phyloP scores from a whole-genome alignment of 1,140 invertebrate species.

The Neelides sp. region DNA sequence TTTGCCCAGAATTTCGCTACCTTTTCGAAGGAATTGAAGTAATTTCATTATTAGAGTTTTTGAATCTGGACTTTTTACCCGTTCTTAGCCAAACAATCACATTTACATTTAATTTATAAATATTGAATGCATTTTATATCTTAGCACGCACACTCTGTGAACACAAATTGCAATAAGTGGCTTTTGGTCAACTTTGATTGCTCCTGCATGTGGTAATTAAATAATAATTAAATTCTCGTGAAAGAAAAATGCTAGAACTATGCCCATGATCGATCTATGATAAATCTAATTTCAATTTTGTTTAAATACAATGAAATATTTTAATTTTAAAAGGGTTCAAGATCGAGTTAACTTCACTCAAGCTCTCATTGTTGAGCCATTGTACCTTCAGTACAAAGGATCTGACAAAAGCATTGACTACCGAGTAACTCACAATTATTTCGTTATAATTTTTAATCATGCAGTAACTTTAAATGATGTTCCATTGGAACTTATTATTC shows the following conservation, averaged over 20 bases:
- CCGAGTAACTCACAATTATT: slow-evolving; percentile 49
- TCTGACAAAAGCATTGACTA: slow-evolving; percentile 93
- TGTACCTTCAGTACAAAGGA: slow-evolving; percentile 95
- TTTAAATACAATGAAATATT: not conserved
- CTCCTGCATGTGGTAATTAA: slow-evolving; percentile 73
- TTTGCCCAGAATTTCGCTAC: slow-evolving; percentile 82
- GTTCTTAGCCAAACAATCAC: not conserved
- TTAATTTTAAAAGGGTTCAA: slow-evolving; percentile 47
- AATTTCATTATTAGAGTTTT: slow-evolving; percentile 1
- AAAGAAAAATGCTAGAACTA: too few relatives aligned
- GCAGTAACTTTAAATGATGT: not conserved
- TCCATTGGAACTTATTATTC: not conserved
- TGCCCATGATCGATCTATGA: too few relatives aligned
- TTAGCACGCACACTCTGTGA: slow-evolving; percentile 85
- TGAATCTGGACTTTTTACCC: not conserved
- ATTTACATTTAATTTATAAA: slow-evolving; percentile 1
- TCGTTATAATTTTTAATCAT: slow-evolving; percentile 42
- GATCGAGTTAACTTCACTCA: slow-evolving; percentile 77
- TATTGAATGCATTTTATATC: slow-evolving; percentile 20
- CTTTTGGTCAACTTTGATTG: slow-evolving; percentile 93
- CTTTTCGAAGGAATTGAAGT: slow-evolving; percentile 58
- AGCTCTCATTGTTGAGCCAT: slow-evolving; percentile 87
- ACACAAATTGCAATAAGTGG: slow-evolving; percentile 97
- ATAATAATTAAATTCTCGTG: not conserved
- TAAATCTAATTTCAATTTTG: too few relatives aligned